These are phyloP conservation scores for Megaceryle alcyon DNA, from an alignment of 2,797 vertebrate genomes.

Conservation along the genomic window DNA sequence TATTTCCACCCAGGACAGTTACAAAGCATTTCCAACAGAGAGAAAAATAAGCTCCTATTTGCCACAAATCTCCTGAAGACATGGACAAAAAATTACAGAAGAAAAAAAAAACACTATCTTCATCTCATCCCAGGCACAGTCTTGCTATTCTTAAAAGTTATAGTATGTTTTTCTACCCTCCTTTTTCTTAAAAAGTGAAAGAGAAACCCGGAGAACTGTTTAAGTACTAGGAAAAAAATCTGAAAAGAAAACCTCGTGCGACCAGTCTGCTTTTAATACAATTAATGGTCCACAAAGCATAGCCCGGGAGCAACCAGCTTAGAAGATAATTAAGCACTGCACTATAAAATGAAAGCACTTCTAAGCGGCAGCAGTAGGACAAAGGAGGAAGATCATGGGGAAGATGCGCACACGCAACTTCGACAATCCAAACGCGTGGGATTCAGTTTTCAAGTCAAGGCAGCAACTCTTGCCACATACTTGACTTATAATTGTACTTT, in stretches of 20 bases:
- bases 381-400: neutral
- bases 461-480: neutral
- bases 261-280: neutral
- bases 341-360: neutral
- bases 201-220: neutral
- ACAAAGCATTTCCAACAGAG: neutral
- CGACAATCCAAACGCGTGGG: accelerated
- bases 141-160: neutral
- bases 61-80: neutral
- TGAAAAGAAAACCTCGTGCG: neutral
- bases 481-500: neutral
- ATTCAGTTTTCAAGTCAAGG: neutral
- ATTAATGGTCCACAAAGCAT: neutral
- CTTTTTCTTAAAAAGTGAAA: neutral
- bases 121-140: neutral
- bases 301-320: neutral
- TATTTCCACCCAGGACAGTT: neutral
- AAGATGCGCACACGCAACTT: neutral
- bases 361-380: neutral
- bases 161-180: neutral
- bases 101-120: neutral
- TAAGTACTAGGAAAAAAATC: neutral
- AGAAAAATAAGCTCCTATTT: accelerated
- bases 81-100: neutral
- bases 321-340: neutral